A percentile compares a stretch with the other conserved stretches of the same genome.
Conservation (phyloP, 2,888 invertebrate species). For the Parthenolecanium corni region DNA sequence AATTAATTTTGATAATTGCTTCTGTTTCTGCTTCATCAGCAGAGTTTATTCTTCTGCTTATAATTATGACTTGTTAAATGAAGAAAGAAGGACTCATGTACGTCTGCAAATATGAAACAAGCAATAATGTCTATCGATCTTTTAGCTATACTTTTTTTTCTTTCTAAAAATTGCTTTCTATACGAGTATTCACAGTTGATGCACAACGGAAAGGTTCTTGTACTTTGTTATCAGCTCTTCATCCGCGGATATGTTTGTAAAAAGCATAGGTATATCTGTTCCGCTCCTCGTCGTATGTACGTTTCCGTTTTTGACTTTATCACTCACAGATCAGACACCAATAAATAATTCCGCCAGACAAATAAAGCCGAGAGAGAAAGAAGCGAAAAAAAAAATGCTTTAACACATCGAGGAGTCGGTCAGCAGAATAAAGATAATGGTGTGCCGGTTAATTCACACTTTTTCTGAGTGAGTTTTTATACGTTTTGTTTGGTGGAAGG, state of each 20-base stretch:
- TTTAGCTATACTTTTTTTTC: too few relatives aligned
- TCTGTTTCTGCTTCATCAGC: too few relatives aligned
- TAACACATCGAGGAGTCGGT: neutral
- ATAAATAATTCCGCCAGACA: slow-evolving; percentile 25
- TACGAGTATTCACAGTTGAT: slow-evolving; percentile 25
- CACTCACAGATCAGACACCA: slow-evolving; percentile 16
- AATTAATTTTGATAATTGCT: too few relatives aligned
- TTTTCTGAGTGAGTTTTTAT: neutral
- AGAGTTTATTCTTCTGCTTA: too few relatives aligned
- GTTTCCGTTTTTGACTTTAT: slow-evolving; percentile 24
- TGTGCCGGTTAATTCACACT: neutral
- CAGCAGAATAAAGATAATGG: slow-evolving; percentile 1
- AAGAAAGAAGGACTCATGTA: too few relatives aligned
- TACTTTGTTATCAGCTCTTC: slow-evolving; percentile 24
- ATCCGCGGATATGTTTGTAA: slow-evolving; percentile 22
- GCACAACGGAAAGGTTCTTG: slow-evolving; percentile 23
- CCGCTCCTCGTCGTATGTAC: slow-evolving; percentile 10
- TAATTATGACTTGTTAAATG: too few relatives aligned
- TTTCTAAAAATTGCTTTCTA: too few relatives aligned
- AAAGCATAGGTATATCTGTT: slow-evolving; percentile 17
- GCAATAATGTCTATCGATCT: slow-evolving; percentile 8
- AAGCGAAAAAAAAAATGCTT: slow-evolving; percentile 1
- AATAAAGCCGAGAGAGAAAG: slow-evolving; percentile 18
- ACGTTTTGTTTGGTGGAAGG: neutral
- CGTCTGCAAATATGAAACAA: too few relatives aligned